Evolutionary conservation across 2,113 vertebrate genomes (phyloP), one percentile per base, ranked within the genome.

Genomic region (Oryzias celebensis): DNA sequence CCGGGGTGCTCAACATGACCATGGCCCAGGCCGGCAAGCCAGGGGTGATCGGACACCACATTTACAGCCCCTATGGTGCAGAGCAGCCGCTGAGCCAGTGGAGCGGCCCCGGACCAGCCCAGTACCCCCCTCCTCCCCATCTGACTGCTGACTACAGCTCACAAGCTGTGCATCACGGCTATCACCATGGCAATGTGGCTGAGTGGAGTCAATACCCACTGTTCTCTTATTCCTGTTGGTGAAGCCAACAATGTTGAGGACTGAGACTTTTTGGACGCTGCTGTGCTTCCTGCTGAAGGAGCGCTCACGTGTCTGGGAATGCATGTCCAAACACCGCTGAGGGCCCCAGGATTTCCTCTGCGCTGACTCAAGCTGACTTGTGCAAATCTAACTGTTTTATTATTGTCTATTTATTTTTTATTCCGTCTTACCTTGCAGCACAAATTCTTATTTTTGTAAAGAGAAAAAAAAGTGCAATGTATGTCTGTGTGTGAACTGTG

Each of bases 201-300:
- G 95, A 96, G 76, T 96, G 95, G 95, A 95, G 93, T 88, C 95
- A 95, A 71, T 95, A 94, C 82, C 93, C 94, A 0, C 88, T 97
- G 47, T 95, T 95, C 77, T 94, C 95, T 0, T 96, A 95, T 1
- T 93, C 94, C 13, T 95, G 94, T 90, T 96, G 95, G 95, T 95
- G 91, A 94, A 42, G 41, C 18, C 44, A 15, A 47, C 12, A 0
- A 2, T 2, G 50, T 23, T 17, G 52, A 80, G 23, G 50, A 66
- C 26, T 48, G 43, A 73, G 49, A 63, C 61, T 28, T 48, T 36
- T 28, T 52, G 31, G n/a, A 23, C 5, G 28, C 26, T 12, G 31
- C 7, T 8, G 31, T 36, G 31, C 6, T 36, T 36, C 7, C 60
- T 52, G 53, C 52, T 59, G 66, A 58, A 42, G 41, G n/a, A 1